phyloP scores from a whole-genome alignment of 2,797 vertebrate genomes.

The Rhabdophis nuchalis region DNA sequence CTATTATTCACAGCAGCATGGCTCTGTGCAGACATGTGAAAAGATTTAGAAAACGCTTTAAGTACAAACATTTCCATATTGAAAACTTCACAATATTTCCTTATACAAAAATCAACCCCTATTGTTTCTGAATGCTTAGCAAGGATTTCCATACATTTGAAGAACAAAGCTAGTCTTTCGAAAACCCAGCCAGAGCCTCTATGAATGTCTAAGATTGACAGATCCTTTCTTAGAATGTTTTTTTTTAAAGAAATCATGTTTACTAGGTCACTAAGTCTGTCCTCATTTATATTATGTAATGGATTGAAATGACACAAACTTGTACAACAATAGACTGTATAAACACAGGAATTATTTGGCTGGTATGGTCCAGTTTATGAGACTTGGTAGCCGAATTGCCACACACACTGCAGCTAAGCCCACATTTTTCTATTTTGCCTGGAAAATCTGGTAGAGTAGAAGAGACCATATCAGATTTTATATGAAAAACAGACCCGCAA shows the following conservation, averaged over 20 bases:
- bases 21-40: neutral
- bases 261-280: neutral
- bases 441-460: neutral
- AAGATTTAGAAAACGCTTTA: slow-evolving; percentile 14
- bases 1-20: neutral
- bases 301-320: neutral
- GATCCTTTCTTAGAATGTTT: neutral
- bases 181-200: neutral
- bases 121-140: neutral
- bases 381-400: neutral
- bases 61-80: slow-evolving; percentile 13
- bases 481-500: neutral
- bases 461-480: neutral
- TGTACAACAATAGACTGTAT: neutral
- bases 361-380: neutral
- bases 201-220: neutral
- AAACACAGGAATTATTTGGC: neutral
- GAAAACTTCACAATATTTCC: slow-evolving; percentile 12
- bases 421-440: neutral
- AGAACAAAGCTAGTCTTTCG: neutral
- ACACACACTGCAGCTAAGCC: neutral
- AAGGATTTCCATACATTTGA: neutral
- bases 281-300: neutral
- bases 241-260: neutral
- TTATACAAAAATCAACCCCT: neutral